Conservation (phyloP, 2,888 invertebrate genomes). For the Synanthedon vespiformis region DNA sequence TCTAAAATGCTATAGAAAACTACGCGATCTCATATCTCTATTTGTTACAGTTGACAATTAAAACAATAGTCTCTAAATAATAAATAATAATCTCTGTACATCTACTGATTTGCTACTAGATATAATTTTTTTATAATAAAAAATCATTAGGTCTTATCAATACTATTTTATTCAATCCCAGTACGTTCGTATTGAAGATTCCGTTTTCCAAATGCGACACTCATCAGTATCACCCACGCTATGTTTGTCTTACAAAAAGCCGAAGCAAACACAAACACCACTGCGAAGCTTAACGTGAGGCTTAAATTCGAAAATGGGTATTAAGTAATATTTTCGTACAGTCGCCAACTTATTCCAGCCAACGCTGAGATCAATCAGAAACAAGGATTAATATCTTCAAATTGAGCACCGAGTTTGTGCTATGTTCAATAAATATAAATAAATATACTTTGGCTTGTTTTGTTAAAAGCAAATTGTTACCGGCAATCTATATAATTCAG, state of each 20-base stretch:
- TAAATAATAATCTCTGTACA: not conserved
- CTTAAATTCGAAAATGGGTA: not conserved
- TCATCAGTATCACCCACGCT: constrained; percentile 11
- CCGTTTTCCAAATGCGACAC: constrained; percentile 17
- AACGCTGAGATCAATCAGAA: too few species aligned
- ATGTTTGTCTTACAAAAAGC: constrained; percentile 42
- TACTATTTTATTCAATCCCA: constrained; percentile 4
- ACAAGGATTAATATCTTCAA: too few species aligned
- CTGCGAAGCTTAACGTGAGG: constrained; percentile 6
- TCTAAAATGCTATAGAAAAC: too few species aligned
- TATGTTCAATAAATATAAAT: too few species aligned
- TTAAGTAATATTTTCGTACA: not conserved
- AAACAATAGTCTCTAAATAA: not conserved
- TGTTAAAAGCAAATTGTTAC: too few species aligned
- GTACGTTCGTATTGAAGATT: constrained; percentile 5
- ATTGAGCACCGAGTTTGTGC: too few species aligned
- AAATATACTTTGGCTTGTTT: too few species aligned
- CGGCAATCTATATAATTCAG: too few species aligned
- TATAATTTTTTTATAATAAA: not conserved
- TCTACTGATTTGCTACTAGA: too few species aligned
- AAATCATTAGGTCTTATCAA: constrained; percentile 2
- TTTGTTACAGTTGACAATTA: too few species aligned
- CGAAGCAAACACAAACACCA: constrained; percentile 24
- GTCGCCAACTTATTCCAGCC: too few species aligned
- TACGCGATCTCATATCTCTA: too few species aligned